These are phyloP conservation scores for Margarornis squamiger DNA, from an alignment of 2,797 vertebrate genomes.

Conservation along the genomic window DNA sequence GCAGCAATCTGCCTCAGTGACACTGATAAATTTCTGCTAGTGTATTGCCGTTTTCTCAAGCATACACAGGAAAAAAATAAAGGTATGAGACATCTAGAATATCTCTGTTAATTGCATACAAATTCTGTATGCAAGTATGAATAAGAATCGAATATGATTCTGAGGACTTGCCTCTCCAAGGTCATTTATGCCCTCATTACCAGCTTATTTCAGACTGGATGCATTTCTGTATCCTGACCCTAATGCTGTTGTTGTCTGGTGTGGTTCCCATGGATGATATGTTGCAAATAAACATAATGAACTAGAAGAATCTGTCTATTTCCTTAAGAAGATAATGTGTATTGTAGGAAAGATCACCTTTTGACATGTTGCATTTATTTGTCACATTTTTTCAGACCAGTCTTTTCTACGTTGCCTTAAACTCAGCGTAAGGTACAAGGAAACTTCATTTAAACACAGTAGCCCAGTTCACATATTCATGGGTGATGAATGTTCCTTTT, in stretches of 20 bases:
- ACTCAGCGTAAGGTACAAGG: neutral
- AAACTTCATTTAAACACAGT: neutral
- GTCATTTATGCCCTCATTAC: neutral
- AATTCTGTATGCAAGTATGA: neutral
- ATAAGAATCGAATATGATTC: neutral
- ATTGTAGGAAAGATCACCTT: neutral
- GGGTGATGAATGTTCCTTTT: neutral
- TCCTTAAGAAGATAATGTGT: neutral
- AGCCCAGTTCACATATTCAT: neutral
- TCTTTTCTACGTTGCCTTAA: neutral
- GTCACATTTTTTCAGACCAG: fast-evolving
- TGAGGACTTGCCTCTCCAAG: neutral
- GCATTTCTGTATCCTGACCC: neutral
- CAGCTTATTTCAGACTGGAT: neutral
- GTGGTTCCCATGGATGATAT: neutral
- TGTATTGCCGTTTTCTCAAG: neutral
- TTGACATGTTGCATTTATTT: neutral
- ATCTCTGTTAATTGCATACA: neutral
- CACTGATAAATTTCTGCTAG: neutral
- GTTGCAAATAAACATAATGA: neutral
- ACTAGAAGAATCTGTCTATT: neutral
- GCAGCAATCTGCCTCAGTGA: neutral
- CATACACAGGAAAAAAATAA: neutral
- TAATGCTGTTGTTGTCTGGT: neutral
- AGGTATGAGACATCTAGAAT: neutral